Conservation (phyloP, 1,140 invertebrate genomes). For the Dolichoris vasculosae region DNA sequence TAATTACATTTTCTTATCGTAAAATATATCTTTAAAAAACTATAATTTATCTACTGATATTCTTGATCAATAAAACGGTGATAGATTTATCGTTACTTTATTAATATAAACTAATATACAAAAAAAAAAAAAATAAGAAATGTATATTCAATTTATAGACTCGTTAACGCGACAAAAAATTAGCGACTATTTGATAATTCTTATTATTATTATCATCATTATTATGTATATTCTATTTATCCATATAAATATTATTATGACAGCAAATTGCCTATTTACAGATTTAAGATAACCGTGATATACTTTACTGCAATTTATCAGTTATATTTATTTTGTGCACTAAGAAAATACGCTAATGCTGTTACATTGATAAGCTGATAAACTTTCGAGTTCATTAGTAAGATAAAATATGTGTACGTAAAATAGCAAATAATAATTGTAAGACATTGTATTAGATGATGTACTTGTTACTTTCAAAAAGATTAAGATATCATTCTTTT, state of each 20-base stretch:
- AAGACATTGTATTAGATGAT: neutral
- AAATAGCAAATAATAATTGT: too few relatives aligned
- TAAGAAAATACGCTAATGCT: neutral
- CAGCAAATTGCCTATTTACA: neutral
- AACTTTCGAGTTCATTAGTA: neutral
- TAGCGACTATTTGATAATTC: neutral
- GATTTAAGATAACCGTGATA: conserved; percentile 4
- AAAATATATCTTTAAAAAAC: too few relatives aligned
- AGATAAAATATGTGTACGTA: neutral
- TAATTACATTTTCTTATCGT: too few relatives aligned
- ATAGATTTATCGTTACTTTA: too few relatives aligned
- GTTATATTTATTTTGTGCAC: neutral
- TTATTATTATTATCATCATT: neutral
- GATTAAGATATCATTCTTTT: neutral
- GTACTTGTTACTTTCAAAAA: neutral
- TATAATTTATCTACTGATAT: too few relatives aligned
- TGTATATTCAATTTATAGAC: neutral
- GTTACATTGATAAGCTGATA: neutral
- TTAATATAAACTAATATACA: too few relatives aligned
- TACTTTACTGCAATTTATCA: neutral
- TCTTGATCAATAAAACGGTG: too few relatives aligned
- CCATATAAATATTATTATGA: neutral
- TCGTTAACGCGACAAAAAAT: neutral
- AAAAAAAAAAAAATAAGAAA: neutral
- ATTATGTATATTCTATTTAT: neutral